Percentiles rank a stretch among this genome's conserved stretches.
These are phyloP conservation scores for Eulithis testata DNA, from an alignment of 2,888 invertebrate species.

Conservation along the genomic window DNA sequence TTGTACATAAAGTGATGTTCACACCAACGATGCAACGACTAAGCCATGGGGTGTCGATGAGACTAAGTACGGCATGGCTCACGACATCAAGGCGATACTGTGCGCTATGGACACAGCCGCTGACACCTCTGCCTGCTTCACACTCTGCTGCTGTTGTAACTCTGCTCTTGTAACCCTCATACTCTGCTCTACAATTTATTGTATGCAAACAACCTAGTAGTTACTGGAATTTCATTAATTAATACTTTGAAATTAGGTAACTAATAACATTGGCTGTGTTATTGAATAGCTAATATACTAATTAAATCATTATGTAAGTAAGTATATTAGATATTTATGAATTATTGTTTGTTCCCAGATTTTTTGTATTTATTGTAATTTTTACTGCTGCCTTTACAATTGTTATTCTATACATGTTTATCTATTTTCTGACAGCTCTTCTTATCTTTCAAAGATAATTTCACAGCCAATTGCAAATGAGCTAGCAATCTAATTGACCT, in stretches of 20 bases:
- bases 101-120: slow-evolving; percentile 64
- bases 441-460: slow-evolving; percentile 17
- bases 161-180: neutral
- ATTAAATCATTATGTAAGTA: no score
- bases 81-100: slow-evolving; percentile 70
- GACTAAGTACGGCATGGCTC: slow-evolving; percentile 74
- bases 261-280: no score
- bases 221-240: no score
- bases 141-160: slow-evolving; percentile 51
- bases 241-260: no score
- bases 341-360: no score
- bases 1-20: slow-evolving; percentile 52
- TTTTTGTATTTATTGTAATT: no score
- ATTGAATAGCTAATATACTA: no score
- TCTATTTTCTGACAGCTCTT: neutral
- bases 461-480: slow-evolving; percentile 31
- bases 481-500: slow-evolving; percentile 33
- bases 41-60: slow-evolving; percentile 79
- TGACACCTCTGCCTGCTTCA: slow-evolving; percentile 63
- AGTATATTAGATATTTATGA: no score
- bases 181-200: slow-evolving; percentile 16
- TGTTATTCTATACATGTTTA: neutral
- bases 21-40: slow-evolving; percentile 79
- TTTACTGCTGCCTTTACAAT: neutral
- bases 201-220: neutral